phyloP scores from a whole-genome alignment of 2,113 vertebrate species.

The Pelecanus crispus region DNA sequence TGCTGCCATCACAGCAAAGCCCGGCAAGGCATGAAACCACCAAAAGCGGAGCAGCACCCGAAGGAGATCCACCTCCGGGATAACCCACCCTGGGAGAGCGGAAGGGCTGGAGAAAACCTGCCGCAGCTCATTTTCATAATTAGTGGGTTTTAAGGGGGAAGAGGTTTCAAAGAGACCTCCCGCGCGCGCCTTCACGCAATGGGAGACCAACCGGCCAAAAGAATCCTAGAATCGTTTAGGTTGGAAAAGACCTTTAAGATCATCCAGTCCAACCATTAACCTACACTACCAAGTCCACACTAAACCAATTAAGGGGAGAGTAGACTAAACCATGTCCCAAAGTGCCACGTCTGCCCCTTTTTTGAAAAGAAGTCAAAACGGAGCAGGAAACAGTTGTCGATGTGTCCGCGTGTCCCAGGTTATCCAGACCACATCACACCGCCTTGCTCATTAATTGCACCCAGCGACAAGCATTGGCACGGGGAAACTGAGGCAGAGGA shows the following conservation, averaged over 20 bases:
- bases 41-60: neutral
- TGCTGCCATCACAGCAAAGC: neutral
- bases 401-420: neutral
- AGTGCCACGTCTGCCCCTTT: no score
- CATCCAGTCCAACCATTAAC: no score
- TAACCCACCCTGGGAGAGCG: neutral
- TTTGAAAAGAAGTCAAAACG: neutral
- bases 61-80: neutral
- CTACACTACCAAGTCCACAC: no score
- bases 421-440: neutral
- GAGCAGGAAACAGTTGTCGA: rapidly evolving
- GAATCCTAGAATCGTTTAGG: no score
- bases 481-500: neutral
- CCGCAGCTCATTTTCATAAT: neutral
- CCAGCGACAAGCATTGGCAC: rapidly evolving
- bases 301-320: no score
- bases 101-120: neutral
- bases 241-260: no score
- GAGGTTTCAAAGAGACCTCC: neutral
- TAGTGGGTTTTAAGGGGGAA: neutral
- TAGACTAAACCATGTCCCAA: no score
- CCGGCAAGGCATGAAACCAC: neutral
- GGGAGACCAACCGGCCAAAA: neutral
- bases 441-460: neutral
- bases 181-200: neutral